These are phyloP conservation scores for Mylabris phalerata DNA, from an alignment of 1,140 invertebrate genomes.

Conservation along the genomic window DNA sequence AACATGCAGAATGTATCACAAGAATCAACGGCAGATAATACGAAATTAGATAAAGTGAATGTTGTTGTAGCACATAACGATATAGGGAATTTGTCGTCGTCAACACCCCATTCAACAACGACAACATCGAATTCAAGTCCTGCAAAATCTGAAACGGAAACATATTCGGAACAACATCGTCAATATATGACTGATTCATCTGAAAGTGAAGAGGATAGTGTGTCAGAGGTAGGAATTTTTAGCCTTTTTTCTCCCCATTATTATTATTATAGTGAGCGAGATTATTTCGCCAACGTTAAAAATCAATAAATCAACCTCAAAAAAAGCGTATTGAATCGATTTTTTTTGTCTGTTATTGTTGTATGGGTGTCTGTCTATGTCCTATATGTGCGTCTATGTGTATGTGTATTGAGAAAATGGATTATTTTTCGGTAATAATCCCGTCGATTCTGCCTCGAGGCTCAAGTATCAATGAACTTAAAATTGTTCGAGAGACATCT, in stretches of 20 bases:
- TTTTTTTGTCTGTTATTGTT: too few relatives aligned
- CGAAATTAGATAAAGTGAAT: constrained; percentile 65
- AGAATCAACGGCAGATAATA: constrained; percentile 63
- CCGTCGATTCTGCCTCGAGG: constrained; percentile 28
- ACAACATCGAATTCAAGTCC: constrained; percentile 55
- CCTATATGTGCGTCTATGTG: too few relatives aligned
- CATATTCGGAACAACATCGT: constrained; percentile 63
- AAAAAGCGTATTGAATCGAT: too few relatives aligned
- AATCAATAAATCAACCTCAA: too few relatives aligned
- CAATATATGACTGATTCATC: constrained; percentile 84
- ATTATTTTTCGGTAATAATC: constrained; percentile 1
- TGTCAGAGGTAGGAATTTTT: constrained; percentile 69
- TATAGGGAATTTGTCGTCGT: constrained; percentile 54
- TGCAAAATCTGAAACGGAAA: constrained; percentile 71
- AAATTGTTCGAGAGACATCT: constrained; percentile 39
- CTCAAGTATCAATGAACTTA: constrained; percentile 42
- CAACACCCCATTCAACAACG: constrained; percentile 52
- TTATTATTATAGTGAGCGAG: too few relatives aligned
- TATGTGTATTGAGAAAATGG: background rate
- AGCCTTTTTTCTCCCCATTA: too few relatives aligned
- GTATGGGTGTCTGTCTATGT: too few relatives aligned
- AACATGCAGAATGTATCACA: constrained; percentile 87
- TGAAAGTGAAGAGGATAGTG: constrained; percentile 87
- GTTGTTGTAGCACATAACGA: constrained; percentile 42
- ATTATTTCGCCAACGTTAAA: too few relatives aligned